Base-by-base conservation (phyloP, 1,140 invertebrate genomes). In the Bombus confusus region DNA sequence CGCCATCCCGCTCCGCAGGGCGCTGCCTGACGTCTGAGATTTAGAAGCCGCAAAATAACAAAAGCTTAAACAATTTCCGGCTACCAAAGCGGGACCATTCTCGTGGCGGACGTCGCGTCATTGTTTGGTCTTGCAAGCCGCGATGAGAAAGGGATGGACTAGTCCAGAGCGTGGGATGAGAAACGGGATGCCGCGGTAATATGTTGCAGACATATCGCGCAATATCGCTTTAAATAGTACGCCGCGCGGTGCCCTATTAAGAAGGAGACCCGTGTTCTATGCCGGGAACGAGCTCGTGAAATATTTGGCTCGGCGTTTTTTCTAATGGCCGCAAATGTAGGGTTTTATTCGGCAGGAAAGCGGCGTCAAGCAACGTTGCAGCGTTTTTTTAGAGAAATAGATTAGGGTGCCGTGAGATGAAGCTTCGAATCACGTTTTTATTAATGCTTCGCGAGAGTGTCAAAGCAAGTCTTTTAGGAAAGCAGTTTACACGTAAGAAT, bases 11-110 rank as follows among this genome's bases (percentile, higher is more conserved):
- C 39, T 34, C 52, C 62, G 34, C 68, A 69, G 87, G 83, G 85
- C 69, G 83, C 39, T 41, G 64, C 39, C 82, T 91, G 91, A 93
- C 89, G 90, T 92, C 91, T 92, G 92, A 93, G 92, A 93, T 92
- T 93, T 91, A 89, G 92, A 92, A 93, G 91, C 93, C 92, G 84
- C 90, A 92, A 93, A 92, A 93, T 92, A 90, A 93, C 92, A 92
- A 94, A 93, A 92, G 91, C 91, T 93, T 87, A 91, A 93, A 93
- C 91, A 92, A 93, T 93, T 93, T 92, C 89, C 91, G 91, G 80
- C 75, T 84, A 92, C 91, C 93, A 90, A 92, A 92, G 91, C 89
- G 69, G 66, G 68, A 86, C 89, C 86, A 86, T 86, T 87, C 91
- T 80, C 85, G 83, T 76, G 80, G 83, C 73, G 81, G 83, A 85